phyloP scores from a whole-genome alignment of 2,888 invertebrate genomes.

The Pachycephus smyrnensis region DNA sequence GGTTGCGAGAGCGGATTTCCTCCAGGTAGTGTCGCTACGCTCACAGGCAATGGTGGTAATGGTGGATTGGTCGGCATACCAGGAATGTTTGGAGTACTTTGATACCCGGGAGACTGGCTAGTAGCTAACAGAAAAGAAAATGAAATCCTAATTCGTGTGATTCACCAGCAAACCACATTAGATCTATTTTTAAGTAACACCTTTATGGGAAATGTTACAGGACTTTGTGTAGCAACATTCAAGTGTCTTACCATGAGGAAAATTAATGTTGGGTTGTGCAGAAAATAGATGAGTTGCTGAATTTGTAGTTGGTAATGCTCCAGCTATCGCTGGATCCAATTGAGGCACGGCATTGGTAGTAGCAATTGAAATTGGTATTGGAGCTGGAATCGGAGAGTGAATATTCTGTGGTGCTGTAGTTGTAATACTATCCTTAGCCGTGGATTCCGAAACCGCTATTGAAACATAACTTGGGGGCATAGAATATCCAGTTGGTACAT shows the following conservation, averaged over 20 bases:
- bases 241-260: slow-evolving; percentile 43
- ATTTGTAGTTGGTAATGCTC: slow-evolving; percentile 63
- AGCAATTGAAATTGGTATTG: slow-evolving; percentile 17
- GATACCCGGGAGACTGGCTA: slow-evolving; percentile 36
- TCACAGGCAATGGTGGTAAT: slow-evolving; percentile 37
- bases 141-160: neutral
- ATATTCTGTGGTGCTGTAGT: slow-evolving; percentile 12
- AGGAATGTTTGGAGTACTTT: slow-evolving; percentile 57
- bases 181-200: slow-evolving; percentile 5
- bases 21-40: slow-evolving; percentile 13
- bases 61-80: slow-evolving; percentile 59
- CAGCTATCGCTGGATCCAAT: slow-evolving; percentile 70
- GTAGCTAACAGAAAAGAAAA: slow-evolving; percentile 31
- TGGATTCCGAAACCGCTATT: slow-evolving; percentile 25
- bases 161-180: neutral
- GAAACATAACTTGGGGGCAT: slow-evolving; percentile 49
- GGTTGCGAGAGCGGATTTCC: slow-evolving; percentile 40
- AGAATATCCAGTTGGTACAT: slow-evolving; percentile 50
- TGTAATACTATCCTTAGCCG: slow-evolving; percentile 1
- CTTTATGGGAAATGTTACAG: neutral
- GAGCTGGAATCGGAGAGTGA: slow-evolving; percentile 32
- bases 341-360: slow-evolving; percentile 54
- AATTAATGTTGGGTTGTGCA: slow-evolving; percentile 36
- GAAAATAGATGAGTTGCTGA: slow-evolving; percentile 46
- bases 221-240: neutral